These are phyloP conservation scores for Eupithecia tripunctaria DNA, from an alignment of 2,888 invertebrate species.

Conservation along the genomic window DNA sequence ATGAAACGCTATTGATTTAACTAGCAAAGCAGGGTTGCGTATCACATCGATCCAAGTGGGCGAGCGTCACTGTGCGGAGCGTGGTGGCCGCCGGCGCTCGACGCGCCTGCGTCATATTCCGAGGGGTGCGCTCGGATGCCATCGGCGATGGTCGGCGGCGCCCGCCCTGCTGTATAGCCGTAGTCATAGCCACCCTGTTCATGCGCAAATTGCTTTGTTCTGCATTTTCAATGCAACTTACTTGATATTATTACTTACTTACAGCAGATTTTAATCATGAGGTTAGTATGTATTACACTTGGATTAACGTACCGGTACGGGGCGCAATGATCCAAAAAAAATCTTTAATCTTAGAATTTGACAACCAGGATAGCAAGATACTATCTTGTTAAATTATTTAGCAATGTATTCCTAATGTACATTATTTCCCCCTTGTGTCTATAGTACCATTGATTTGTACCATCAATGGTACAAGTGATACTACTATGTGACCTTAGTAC, in stretches of 20 bases:
- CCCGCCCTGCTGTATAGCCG: constrained; percentile 51
- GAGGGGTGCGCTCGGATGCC: constrained; percentile 59
- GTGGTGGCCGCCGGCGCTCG: constrained; percentile 45
- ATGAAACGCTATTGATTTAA: constrained; percentile 90
- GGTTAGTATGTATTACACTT: too few relatives aligned
- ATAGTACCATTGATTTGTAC: too few relatives aligned
- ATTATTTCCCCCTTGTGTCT: too few relatives aligned
- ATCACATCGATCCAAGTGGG: constrained; percentile 88
- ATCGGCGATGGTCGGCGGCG: constrained; percentile 45
- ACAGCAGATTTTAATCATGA: not conserved
- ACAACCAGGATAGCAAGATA: too few relatives aligned
- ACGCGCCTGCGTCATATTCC: constrained; percentile 67
- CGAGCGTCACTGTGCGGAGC: constrained; percentile 56
- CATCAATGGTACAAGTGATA: too few relatives aligned
- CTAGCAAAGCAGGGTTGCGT: constrained; percentile 88
- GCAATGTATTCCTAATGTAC: too few relatives aligned
- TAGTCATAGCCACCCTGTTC: constrained; percentile 67
- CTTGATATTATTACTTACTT: not conserved
- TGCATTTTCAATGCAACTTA: not conserved
- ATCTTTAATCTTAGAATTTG: too few relatives aligned
- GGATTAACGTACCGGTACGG: too few relatives aligned
- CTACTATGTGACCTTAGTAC: too few relatives aligned
- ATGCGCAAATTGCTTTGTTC: constrained; percentile 67
- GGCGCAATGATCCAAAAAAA: not conserved
- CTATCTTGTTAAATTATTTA: too few relatives aligned